Conservation (phyloP, 1,140 invertebrate genomes). For the Vollenhovia emeryi region DNA sequence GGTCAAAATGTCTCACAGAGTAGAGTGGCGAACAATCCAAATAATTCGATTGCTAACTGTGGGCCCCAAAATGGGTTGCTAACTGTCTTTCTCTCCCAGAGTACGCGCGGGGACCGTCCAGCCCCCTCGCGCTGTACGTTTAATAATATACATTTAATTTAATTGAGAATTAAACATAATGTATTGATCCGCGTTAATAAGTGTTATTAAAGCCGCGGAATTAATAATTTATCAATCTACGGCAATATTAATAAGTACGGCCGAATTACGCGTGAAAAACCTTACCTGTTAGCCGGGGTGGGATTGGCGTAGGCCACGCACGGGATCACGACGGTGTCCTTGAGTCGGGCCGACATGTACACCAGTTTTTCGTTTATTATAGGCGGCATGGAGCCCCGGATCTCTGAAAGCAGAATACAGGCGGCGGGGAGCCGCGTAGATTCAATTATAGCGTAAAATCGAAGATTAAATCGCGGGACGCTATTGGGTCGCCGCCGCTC, state of each 20-base stretch:
- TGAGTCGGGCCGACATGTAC: conserved; percentile 84
- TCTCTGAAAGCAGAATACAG: conserved; percentile 80
- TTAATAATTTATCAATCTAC: not conserved
- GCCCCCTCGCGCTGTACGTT: not conserved
- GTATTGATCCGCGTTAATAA: conserved; percentile 19
- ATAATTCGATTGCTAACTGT: too few species aligned
- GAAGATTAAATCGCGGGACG: conserved; percentile 25
- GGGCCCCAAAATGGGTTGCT: too few species aligned
- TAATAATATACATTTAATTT: conserved; percentile 36
- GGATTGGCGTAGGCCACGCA: conserved; percentile 89
- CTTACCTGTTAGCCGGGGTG: conserved; percentile 87
- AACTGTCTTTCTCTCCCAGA: too few species aligned
- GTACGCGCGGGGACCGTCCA: not conserved
- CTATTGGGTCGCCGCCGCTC: not conserved
- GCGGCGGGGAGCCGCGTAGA: not conserved
- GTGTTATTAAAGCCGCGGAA: not conserved
- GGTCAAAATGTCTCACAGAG: too few species aligned
- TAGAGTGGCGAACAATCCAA: too few species aligned
- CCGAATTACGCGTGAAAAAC: not conserved
- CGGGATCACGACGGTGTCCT: conserved; percentile 87
- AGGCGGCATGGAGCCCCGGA: conserved; percentile 85
- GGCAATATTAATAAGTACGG: not conserved
- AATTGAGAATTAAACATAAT: conserved; percentile 20
- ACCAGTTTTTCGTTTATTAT: conserved; percentile 86
- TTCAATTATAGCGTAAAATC: conserved; percentile 30